Evolutionary conservation across 2,797 vertebrate species (phyloP), one percentile per base, ranked within the genome.

Genomic region (Anableps anableps): DNA sequence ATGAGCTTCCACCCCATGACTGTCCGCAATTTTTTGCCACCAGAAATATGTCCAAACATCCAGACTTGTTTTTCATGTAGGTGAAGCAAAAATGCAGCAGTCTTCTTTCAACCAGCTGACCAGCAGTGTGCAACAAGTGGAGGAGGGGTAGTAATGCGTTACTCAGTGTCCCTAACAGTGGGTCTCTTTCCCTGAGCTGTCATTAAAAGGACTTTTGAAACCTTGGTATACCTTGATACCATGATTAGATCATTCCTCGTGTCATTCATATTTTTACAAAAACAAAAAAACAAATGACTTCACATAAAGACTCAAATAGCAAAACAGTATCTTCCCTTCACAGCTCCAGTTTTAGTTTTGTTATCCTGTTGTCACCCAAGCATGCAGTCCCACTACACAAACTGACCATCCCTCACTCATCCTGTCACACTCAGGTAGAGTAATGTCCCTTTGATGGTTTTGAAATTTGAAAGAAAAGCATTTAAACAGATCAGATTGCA

Each of bases 391-490:
- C 82, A 72, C n/a, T 82, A 78, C 89, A 83, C 84, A 87, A 31
- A 62, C 80, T 82, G 83, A 80, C 90, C 82, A 93, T 96, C 94
- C 93, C 92, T 95, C 93, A 94, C 92, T 91, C 89, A 78, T 75
- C 70, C 88, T 92, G 95, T 94, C 94, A 93, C 86, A 26, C 83
- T 84, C 87, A 88, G 92, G 91, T 85, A 86, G 86, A 94, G 92
- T 90, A 94, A 95, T 93, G 92, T 95, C 91, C 92, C 89, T 92
- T 89, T 90, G 89, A 93, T 93, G 92, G 85, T 84, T 92, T 88
- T 84, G 85, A 95, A 94, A 95, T 95, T 94, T 95, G 93, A 93
- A 92, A 92, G 89, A 84, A 93, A 92, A 90, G 87, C 94, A 88
- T 94, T 93, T 93, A 92, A 89, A 93, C 90, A 84, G 89, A 94